Conservation (phyloP, 2,888 invertebrate species). For the Cabera pusaria region DNA sequence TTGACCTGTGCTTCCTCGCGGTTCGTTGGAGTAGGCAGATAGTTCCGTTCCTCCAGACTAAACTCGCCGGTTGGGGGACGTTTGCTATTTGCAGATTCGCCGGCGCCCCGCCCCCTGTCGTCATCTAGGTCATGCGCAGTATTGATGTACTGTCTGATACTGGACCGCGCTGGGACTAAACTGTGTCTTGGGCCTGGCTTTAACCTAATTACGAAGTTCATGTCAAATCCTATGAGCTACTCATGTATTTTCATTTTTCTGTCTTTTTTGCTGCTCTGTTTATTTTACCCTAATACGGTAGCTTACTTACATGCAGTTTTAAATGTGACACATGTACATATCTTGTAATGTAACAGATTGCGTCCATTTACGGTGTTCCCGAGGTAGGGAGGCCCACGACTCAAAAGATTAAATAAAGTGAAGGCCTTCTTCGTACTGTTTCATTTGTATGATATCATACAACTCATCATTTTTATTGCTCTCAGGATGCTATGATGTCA, state of each 20-base stretch:
- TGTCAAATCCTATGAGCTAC: too few species aligned
- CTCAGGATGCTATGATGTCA: slow-evolving; percentile 47
- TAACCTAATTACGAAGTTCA: slow-evolving; percentile 29
- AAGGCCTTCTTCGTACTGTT: slow-evolving; percentile 31
- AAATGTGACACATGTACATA: too few species aligned
- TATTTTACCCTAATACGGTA: too few species aligned
- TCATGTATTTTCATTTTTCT: too few species aligned
- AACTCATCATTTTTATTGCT: slow-evolving; percentile 44
- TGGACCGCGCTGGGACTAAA: slow-evolving; percentile 41
- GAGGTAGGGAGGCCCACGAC: slow-evolving; percentile 24
- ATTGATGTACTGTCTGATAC: slow-evolving; percentile 47
- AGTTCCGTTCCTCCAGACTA: slow-evolving; percentile 36
- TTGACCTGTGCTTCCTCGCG: slow-evolving; percentile 38
- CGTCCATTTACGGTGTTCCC: slow-evolving; percentile 25
- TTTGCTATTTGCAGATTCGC: slow-evolving; percentile 49
- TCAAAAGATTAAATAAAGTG: slow-evolving; percentile 37
- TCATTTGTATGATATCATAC: slow-evolving; percentile 48
- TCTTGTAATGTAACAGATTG: slow-evolving; percentile 12
- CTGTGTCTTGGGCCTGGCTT: slow-evolving; percentile 27
- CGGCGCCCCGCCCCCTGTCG: slow-evolving; percentile 51
- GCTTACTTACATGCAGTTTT: too few species aligned
- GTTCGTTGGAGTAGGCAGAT: slow-evolving; percentile 20
- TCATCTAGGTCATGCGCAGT: slow-evolving; percentile 62
- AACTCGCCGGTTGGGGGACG: slow-evolving; percentile 45
- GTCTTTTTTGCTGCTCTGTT: too few species aligned